Base-by-base conservation (phyloP, 2,888 invertebrate genomes). In the Entomobrya proxima region DNA sequence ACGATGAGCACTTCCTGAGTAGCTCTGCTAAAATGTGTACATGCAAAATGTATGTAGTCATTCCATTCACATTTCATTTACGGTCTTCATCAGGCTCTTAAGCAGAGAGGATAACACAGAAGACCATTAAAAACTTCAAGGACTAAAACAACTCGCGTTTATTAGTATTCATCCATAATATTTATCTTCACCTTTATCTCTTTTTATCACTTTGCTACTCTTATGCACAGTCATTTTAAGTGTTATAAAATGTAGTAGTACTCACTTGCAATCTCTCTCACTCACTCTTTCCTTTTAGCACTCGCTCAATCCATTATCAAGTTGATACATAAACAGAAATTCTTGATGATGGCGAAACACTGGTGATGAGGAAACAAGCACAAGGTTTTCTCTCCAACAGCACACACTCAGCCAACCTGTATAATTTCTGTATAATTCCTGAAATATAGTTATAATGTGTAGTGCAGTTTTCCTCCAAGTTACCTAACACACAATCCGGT, bases 141-240 rank as follows among this genome's bases (percentile, higher is more conserved):
- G 78, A 67, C 78, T 27, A 64, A 47, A 72, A 13, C 27, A 27
- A 27, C 47, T 50, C 50, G n/a, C n/a, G 47, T 61, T 47, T 61
- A 78, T 55, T 64, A 32, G 13, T 32, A 35, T 30, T 50, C 78
- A 35, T 55, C 61, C 18, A 44, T 67, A 78, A 78, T 78, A 78
- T 64, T 78, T 78, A 61, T 67, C 72, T 72, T 67, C 78, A 64
- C 47, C 78, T 78, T 76, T 76, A 76, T 76, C 76, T 55, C 58
- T 35, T 55, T 55, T 76, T 40, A 76, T 75, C 52, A 72, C 72
- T 50, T 72, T 72, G 7, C 72, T 50, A 47, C 13, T 15, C 1
- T 47, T 27, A 44, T 13, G 11, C 21, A 11, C 44, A 11, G 15
- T 40, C n/a, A n/a, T n/a, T n/a, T n/a, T n/a, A n/a, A n/a, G n/a